Base-by-base conservation (phyloP, 1,140 invertebrate species). In the Papilio helenus region DNA sequence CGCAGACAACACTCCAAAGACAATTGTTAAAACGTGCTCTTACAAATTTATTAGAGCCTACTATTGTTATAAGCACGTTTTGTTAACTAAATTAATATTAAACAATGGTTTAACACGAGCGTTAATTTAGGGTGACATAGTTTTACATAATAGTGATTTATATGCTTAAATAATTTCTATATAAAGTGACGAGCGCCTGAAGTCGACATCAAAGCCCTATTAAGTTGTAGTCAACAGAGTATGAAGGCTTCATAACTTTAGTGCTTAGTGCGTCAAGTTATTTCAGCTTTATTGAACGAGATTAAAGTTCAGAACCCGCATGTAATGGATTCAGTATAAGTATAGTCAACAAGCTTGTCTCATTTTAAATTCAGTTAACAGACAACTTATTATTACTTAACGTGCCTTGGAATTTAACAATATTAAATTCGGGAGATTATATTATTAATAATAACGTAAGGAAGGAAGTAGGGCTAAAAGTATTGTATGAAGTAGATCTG, bases 131-230 rank as follows among this genome's bases (percentile, higher is more conserved):
- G 4, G 4, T 10, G 10, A 61, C 20, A 71, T 71, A 34, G 16
- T 34, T 7, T 2, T 9, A n/a, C 8, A 16, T 39, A 39, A 20
- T 14, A 12, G 39, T 20, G 18, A 20, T 23, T 42, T 20, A 49
- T 18, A 74, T n/a, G 72, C n/a, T 74, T 49, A 74, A 74, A 51
- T 18, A 74, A 49, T 44, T 44, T 44, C 42, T 74, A 74, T 29
- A 49, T 20, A 20, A 74, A 74, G 72, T 74, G 44, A 26, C 20
- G 44, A 12, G n/a, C 2, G 42, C n/a, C 72, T 49, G 44, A 29
- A 51, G 39, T 10, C 39, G 39, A 51, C n/a, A 46, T 74, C 72
- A 74, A 74, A 74, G 44, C 16, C 34, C 12, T 44, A 42, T 46
- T 44, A 8, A 72, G 5, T 72, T 16, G 18, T 39, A 42, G 39